Evolutionary conservation across 2,113 vertebrate genomes (phyloP).

Genomic region (Sinocyclocheilus anophthalmus): DNA sequence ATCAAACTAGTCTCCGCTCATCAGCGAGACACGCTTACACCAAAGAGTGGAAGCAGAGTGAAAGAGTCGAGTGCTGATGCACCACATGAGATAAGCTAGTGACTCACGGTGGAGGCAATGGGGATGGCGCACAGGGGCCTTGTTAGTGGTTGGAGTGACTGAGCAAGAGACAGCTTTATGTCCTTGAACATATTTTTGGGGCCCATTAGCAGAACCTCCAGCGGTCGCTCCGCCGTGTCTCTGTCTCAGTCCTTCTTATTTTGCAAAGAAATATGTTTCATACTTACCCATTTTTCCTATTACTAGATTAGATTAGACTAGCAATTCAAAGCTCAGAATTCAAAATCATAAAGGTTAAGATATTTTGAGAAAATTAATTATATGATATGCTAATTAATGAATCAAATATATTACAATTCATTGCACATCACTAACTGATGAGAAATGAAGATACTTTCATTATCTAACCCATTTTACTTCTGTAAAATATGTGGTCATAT

Average conservation of each 20-base stretch:
- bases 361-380: background rate
- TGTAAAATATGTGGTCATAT: background rate
- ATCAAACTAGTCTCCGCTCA: background rate
- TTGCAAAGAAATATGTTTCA: background rate
- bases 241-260: background rate
- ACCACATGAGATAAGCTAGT: slow-evolving; percentile 6
- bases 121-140: background rate
- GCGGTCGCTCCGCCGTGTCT: background rate
- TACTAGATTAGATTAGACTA: background rate
- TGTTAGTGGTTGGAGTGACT: slow-evolving; percentile 26
- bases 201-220: slow-evolving; percentile 26
- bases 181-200: slow-evolving; percentile 24
- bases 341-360: background rate
- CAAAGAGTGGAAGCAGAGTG: background rate
- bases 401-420: background rate
- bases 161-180: slow-evolving; percentile 32
- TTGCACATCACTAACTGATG: background rate
- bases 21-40: background rate
- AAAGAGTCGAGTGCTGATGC: background rate
- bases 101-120: slow-evolving; percentile 1
- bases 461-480: background rate
- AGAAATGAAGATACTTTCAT: background rate
- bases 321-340: background rate
- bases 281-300: background rate
- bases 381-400: background rate